Evolutionary conservation across 2,113 vertebrate genomes (phyloP), one percentile per base, ranked within the genome.

Genomic region (Calidris pugnax): DNA sequence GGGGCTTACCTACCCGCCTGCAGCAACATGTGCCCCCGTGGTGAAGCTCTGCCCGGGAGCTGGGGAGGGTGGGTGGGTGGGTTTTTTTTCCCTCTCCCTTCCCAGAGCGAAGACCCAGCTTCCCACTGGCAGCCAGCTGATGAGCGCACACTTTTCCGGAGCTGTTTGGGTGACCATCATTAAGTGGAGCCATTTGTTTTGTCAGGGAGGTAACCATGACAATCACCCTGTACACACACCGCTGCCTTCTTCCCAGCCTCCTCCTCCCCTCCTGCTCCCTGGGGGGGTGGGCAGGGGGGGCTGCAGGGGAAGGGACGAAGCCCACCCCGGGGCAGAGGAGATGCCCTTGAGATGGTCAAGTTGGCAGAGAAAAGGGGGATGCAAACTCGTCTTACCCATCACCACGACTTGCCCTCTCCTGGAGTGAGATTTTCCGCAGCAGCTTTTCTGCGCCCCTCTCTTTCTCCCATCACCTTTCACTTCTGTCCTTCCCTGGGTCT

Each of bases 181-280:
- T 48, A 85, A 97, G 97, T 96, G 97, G 86, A 98, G 98, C 97
- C 98, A 95, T 98, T 98, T 98, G 98, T 98, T 98, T 98, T 98
- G 97, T 91, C 97, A 67, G 97, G 84, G 93, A 98, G 92, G 99
- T 99, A 98, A 99, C 99, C 99, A 99, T 99, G 98, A 98, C 99
- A 97, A 99, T 99, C 97, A 96, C 98, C 98, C 97, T 93, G 45
- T 93, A 96, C 78, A 55, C 96, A 93, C 88, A 59, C 56, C 13
- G 16, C 50, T 63, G 75, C 32, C 30, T 77, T 32, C 84, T 77
- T 79, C 47, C 8, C 4, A 33, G 32, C 60, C 80, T 72, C 89
- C 80, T 72, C 89, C 55, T 74, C 37, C 24, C 43, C 28, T 87
- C 86, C 85, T 19, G 39, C 43, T 85, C 43, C 39, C 1, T n/a